These are phyloP conservation scores for Ophioninae sp. DNA, from an alignment of 2,888 invertebrate genomes.

Conservation along the genomic window DNA sequence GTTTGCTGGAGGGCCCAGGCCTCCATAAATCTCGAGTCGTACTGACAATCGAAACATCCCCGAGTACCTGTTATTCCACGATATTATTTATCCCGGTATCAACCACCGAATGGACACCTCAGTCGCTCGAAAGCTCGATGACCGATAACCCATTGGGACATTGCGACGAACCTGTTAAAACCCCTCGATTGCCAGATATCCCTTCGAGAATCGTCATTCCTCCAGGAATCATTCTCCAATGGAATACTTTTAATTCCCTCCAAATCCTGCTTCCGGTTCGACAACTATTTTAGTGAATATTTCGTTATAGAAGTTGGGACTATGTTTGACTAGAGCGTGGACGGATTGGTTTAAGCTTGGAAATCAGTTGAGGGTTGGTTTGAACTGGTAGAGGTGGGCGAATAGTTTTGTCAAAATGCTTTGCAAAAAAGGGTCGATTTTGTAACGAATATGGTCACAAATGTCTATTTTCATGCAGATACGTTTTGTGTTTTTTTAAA, in stretches of 20 bases:
- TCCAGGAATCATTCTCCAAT: background rate
- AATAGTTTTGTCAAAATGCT: too few species aligned
- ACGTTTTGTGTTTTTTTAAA: too few species aligned
- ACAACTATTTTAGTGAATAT: background rate
- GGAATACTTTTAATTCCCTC: background rate
- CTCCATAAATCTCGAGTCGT: slow-evolving; percentile 68
- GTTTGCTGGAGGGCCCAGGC: slow-evolving; percentile 41
- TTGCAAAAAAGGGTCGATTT: too few species aligned
- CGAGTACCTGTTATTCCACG: slow-evolving; percentile 13
- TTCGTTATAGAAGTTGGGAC: background rate
- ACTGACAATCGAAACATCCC: slow-evolving; percentile 66
- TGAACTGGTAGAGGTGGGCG: too few species aligned
- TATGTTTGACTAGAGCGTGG: background rate
- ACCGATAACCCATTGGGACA: slow-evolving; percentile 22
- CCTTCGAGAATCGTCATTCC: background rate
- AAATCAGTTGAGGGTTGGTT: too few species aligned
- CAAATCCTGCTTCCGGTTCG: background rate
- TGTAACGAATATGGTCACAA: too few species aligned
- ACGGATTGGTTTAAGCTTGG: too few species aligned
- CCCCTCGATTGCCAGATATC: slow-evolving; percentile 5
- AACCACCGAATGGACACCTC: slow-evolving; percentile 39
- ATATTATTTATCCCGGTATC: slow-evolving; percentile 44
- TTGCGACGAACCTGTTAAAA: slow-evolving; percentile 25
- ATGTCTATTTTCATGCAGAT: too few species aligned
- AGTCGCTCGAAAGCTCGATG: slow-evolving; percentile 43